These are phyloP conservation scores for Metaphire vulgaris DNA, from an alignment of 1,140 invertebrate species.

Conservation along the genomic window DNA sequence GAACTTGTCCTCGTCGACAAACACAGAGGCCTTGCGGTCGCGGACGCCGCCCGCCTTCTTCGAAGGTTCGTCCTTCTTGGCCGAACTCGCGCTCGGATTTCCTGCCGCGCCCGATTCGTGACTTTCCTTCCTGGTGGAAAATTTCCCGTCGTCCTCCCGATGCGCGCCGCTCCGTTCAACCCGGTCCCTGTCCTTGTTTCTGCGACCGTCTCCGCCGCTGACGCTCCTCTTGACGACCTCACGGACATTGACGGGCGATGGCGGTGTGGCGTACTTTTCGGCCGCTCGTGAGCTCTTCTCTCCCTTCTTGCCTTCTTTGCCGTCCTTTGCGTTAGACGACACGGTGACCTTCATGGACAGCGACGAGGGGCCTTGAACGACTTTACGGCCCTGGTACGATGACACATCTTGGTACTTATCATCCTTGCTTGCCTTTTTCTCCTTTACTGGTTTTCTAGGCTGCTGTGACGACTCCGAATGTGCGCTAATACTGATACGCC, in stretches of 20 bases:
- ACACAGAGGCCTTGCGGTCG: background rate
- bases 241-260: background rate
- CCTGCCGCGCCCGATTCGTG: background rate
- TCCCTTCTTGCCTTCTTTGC: background rate
- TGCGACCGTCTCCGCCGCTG: background rate
- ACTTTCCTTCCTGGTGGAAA: background rate
- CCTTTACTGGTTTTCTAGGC: background rate
- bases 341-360: background rate
- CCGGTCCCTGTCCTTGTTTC: background rate
- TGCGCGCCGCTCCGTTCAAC: background rate
- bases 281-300: background rate
- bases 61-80: background rate
- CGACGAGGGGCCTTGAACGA: background rate
- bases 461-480: background rate
- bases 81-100: background rate
- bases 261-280: background rate
- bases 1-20: background rate
- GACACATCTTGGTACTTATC: background rate
- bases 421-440: background rate
- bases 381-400: background rate
- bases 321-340: background rate
- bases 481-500: background rate
- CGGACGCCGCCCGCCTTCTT: background rate
- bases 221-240: background rate
- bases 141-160: background rate